Base-by-base conservation (phyloP, 2,888 invertebrate species). In the Dascillus cervinus region DNA sequence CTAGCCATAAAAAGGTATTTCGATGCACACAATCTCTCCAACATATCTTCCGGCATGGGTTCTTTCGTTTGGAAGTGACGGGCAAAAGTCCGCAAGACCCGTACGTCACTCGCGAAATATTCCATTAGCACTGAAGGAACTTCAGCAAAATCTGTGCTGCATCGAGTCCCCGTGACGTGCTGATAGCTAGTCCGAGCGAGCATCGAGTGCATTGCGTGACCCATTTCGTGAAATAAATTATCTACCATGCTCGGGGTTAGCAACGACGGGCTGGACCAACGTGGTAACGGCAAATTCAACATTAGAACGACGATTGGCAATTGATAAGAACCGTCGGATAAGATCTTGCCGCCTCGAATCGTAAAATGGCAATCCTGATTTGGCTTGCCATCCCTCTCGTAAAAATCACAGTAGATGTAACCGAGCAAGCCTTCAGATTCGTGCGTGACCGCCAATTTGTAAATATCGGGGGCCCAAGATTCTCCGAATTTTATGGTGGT, bases 321-420 rank as follows among this genome's bases (percentile, higher is more conserved):
- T 72, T 92, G 92, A 56, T 95, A 96, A 9, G 72, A 70, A 2
- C 88, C 88, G 56, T 90, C 82, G 0, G 77, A 58, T 36, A 86
- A 61, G 35, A 72, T 62, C 60, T 88, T 83, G 3, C 97, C 96
- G 5, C 97, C 97, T 56, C 86, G 82, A 46, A 99, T 95, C 0
- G 98, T 98, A 67, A 95, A 98, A 65, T 99, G 98, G 55, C 98
- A 98, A 64, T 99, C 98, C 69, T 95, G 95, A 64, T 88, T 83
- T 3, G 90, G 87, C 66, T 98, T 98, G n/a, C 84, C 84, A 12
- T 73, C 67, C 29, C 95, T 70, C 64, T 90, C 89, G 58, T 87
- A 97, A 55, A 98, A 83, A 68, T 99, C 98, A 64, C 97, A 95
- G 66, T 97, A 98, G 50, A 98, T 92, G 56, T 89, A 78, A 11